Evolutionary conservation across 2,888 invertebrate genomes (phyloP).

Genomic region (Eueremaeus valkanovi): DNA sequence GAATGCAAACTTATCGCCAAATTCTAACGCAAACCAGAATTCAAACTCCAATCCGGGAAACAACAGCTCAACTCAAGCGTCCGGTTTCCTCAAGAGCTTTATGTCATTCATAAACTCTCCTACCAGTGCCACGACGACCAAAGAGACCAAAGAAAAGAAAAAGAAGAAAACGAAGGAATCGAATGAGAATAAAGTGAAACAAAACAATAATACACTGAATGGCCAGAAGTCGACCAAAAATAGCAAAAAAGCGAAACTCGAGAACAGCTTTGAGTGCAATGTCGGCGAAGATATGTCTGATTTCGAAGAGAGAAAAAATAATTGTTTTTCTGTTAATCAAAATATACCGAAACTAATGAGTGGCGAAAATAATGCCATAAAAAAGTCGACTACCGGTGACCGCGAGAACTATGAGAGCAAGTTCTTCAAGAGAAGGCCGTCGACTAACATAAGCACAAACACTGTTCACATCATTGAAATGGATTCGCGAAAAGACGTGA

Average conservation of each 20-base stretch:
- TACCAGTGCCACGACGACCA: not conserved
- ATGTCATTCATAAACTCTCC: conserved; percentile 16
- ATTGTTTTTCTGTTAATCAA: conserved; percentile 19
- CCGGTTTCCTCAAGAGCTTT: conserved; percentile 6
- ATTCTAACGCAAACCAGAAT: conserved; percentile 20
- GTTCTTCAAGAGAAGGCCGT: conserved; percentile 30
- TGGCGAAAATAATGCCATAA: not conserved
- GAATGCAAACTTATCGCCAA: conserved; percentile 7
- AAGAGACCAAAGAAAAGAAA: conserved; percentile 28
- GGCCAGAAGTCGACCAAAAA: conserved; percentile 22
- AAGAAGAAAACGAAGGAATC: conserved; percentile 26
- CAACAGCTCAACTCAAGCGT: not conserved
- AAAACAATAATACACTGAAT: conserved; percentile 7
- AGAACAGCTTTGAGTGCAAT: not conserved
- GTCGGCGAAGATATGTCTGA: not conserved
- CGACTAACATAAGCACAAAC: conserved; percentile 16
- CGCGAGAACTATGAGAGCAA: conserved; percentile 27
- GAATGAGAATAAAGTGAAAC: conserved; percentile 24
- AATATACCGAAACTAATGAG: conserved; percentile 16
- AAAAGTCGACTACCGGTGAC: not conserved
- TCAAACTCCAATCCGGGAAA: conserved; percentile 16
- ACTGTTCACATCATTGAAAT: conserved; percentile 26
- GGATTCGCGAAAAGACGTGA: not conserved
- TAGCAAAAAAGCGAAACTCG: not conserved
- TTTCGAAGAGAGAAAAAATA: conserved; percentile 4